These are phyloP conservation scores for Heteropelma amictum DNA, from an alignment of 2,888 invertebrate species.

Conservation along the genomic window DNA sequence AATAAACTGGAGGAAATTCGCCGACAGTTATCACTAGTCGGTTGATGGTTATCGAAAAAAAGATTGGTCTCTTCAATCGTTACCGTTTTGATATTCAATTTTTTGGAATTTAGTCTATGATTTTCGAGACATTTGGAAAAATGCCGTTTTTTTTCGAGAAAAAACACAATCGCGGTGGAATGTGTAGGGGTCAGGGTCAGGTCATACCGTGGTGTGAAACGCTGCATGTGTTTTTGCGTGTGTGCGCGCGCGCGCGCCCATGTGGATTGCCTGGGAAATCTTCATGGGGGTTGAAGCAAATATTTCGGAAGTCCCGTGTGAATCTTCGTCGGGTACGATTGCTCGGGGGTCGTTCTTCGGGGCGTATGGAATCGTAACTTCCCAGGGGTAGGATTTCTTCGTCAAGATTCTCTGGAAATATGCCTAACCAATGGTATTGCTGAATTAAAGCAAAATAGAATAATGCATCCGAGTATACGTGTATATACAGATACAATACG, in stretches of 20 bases:
- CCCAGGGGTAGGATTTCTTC: slow-evolving; percentile 13
- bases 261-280: slow-evolving; percentile 48
- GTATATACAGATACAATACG: background rate
- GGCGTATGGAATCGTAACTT: slow-evolving; percentile 20
- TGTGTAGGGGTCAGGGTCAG: too few species aligned
- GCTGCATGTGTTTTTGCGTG: background rate
- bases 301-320: slow-evolving; percentile 50
- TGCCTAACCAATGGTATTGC: slow-evolving; percentile 29
- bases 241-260: background rate
- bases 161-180: too few species aligned
- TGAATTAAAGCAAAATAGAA: slow-evolving; percentile 18
- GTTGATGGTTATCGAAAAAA: too few species aligned
- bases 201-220: slow-evolving; percentile 11
- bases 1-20: too few species aligned
- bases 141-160: too few species aligned
- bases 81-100: too few species aligned
- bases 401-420: slow-evolving; percentile 26
- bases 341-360: slow-evolving; percentile 17
- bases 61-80: too few species aligned
- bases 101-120: too few species aligned
- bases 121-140: too few species aligned
- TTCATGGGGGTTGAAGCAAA: slow-evolving; percentile 29
- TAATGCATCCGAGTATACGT: background rate
- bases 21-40: too few species aligned
- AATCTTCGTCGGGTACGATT: slow-evolving; percentile 43